Conservation (phyloP, 1,140 invertebrate species). For the Drosophila sturtevanti region DNA sequence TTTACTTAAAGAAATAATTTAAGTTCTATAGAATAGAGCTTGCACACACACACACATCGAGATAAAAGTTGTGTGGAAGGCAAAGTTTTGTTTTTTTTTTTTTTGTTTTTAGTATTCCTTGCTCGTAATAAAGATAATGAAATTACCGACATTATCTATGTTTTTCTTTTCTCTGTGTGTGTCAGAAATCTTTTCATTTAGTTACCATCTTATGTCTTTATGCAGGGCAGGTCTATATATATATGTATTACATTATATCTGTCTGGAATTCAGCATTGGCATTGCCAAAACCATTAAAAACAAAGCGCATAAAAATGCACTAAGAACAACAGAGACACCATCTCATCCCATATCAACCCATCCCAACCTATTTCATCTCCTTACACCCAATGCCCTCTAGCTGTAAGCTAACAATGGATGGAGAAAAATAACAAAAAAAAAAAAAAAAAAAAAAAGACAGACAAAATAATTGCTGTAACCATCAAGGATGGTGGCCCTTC, state of each 20-base stretch:
- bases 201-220: slow-evolving; percentile 1
- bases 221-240: slow-evolving; percentile 7
- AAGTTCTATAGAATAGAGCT: not conserved
- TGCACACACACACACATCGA: not conserved
- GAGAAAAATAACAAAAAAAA: too few relatives aligned
- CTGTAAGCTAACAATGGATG: slow-evolving; percentile 3
- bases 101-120: not conserved
- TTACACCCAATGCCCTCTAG: slow-evolving; percentile 2
- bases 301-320: slow-evolving; percentile 56
- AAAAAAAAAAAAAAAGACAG: not conserved
- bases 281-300: slow-evolving; percentile 61
- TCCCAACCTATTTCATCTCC: not conserved
- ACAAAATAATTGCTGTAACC: slow-evolving; percentile 27
- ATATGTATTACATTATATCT: slow-evolving; percentile 4
- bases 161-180: not conserved
- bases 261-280: slow-evolving; percentile 17
- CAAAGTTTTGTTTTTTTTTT: too few relatives aligned
- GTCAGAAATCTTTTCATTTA: slow-evolving; percentile 11
- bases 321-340: slow-evolving; percentile 21
- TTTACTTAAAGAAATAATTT: slow-evolving; percentile 1
- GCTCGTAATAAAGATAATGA: slow-evolving; percentile 20
- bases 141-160: slow-evolving; percentile 22
- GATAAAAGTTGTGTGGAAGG: not conserved
- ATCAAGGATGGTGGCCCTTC: not conserved
- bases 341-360: not conserved